Percentiles rank a stretch among this genome's conserved stretches.
Evolutionary conservation across 2,113 vertebrate species (phyloP).

Genomic region (Cynoglossus semilaevis): DNA sequence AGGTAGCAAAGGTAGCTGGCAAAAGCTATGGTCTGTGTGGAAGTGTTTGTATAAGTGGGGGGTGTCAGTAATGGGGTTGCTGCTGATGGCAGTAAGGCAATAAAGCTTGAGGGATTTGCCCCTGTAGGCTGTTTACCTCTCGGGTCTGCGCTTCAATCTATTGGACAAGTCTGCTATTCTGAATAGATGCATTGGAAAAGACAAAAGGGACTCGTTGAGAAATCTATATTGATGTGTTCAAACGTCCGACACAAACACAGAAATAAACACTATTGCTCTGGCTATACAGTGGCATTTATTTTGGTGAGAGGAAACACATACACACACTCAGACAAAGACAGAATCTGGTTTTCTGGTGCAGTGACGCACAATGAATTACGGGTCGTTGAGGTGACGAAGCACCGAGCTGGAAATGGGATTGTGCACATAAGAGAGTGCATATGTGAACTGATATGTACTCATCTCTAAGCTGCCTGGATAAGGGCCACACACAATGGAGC

Average conservation of each 20-base stretch:
- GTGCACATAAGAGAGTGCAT: constrained; percentile 35
- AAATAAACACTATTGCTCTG: neutral
- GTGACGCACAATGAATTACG: constrained; percentile 27
- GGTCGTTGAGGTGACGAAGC: constrained; percentile 54
- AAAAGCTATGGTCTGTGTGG: constrained; percentile 10
- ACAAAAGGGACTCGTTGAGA: constrained; percentile 17
- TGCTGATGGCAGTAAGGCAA: neutral
- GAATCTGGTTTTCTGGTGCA: constrained; percentile 20
- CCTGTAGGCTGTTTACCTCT: constrained; percentile 6
- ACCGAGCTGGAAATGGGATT: constrained; percentile 46
- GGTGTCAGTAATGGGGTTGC: constrained; percentile 9
- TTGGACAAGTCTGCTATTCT: constrained; percentile 40
- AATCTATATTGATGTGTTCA: constrained; percentile 40
- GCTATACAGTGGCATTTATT: neutral
- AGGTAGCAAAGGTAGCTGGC: constrained; percentile 36
- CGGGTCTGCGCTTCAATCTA: constrained; percentile 1
- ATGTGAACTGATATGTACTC: constrained; percentile 31
- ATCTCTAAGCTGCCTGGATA: constrained; percentile 24
- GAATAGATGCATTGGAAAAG: constrained; percentile 22
- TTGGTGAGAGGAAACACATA: constrained; percentile 20
- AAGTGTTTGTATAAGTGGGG: constrained; percentile 7
- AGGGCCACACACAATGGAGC: constrained; percentile 28
- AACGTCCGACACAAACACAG: constrained; percentile 33
- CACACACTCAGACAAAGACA: constrained; percentile 18
- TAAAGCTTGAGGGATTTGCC: constrained; percentile 30